These are phyloP conservation scores for Passer montanus DNA, from an alignment of 2,113 vertebrate genomes.

Conservation along the genomic window DNA sequence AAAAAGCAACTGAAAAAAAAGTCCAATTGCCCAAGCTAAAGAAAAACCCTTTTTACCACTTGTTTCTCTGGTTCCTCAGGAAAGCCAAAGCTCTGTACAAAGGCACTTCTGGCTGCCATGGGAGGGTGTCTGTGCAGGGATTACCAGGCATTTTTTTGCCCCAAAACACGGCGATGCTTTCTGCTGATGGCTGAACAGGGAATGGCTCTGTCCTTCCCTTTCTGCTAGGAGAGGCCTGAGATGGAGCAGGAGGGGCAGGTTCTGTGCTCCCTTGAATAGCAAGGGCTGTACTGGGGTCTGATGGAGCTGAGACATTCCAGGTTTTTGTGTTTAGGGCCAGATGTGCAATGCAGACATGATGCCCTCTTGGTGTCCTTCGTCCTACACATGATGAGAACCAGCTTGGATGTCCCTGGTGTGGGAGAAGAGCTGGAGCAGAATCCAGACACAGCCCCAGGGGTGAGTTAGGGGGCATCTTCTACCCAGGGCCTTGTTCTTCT, in stretches of 20 bases:
- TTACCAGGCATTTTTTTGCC: not conserved
- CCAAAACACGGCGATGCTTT: fast-evolving
- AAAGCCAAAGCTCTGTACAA: not conserved
- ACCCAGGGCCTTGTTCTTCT: not conserved
- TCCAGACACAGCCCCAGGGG: not conserved
- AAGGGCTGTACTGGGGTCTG: not conserved
- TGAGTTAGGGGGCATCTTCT: not conserved
- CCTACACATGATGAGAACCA: not conserved
- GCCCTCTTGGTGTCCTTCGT: not conserved
- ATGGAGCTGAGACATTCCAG: not conserved
- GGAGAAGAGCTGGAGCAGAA: not conserved
- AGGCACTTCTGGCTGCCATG: not conserved
- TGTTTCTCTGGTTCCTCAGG: not conserved
- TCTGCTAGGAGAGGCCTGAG: not conserved
- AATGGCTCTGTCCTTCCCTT: not conserved
- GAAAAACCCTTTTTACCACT: not conserved
- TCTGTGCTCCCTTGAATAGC: not conserved
- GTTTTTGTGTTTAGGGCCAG: not conserved
- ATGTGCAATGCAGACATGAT: not conserved
- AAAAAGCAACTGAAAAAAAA: not conserved
- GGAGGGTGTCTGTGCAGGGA: not conserved
- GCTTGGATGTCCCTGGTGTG: fast-evolving
- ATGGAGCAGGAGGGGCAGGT: not conserved
- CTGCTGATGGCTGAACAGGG: not conserved
- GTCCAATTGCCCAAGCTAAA: not conserved